Base-by-base conservation (phyloP, 2,888 invertebrate species). In the Himalopsyche anomala region DNA sequence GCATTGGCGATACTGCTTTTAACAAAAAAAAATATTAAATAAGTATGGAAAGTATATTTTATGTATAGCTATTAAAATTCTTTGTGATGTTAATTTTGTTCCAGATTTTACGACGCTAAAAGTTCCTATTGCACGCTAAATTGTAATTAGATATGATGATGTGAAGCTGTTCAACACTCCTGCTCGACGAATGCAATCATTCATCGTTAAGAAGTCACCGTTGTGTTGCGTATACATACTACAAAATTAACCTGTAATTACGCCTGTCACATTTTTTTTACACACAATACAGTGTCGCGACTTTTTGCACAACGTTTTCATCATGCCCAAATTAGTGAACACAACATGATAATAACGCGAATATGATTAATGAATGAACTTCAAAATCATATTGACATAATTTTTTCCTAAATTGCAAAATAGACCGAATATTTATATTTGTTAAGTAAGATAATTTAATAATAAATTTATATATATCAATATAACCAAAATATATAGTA, bases 201-300 rank as follows among this genome's bases (percentile, higher is more conserved):
- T 56, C 56, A 56, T 56, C 56, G 56, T 56, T 56, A 56, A 56
- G 56, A 56, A 56, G 56, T 19, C n/a, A n/a, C 56, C 56, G n/a
- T 17, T 56, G 56, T 17, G 56, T 56, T 56, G 45, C 56, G 56
- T 19, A 56, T 56, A 56, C 17, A 56, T 56, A 56, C 17, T 56
- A 56, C 56, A 56, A 56, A 56, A 56, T 56, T 56, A 56, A 17
- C 56, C 56, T 56, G 17, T 11, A 56, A 56, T 56, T 56, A 56
- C n/a, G 6, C 56, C 17, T 56, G 56, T 56, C 56, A n/a, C 5
- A 56, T n/a, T 56, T 56, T 56, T 56, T 56, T n/a, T 56, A 56
- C n/a, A n/a, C 5, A 56, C n/a, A 19, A 56, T 19, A 56, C 56
- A n/a, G 55, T 55, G 56, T 56, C n/a, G 56, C 56, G 56, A 17